These are phyloP conservation scores for Oryzias melastigma DNA, from an alignment of 2,113 vertebrate species.

Conservation along the genomic window DNA sequence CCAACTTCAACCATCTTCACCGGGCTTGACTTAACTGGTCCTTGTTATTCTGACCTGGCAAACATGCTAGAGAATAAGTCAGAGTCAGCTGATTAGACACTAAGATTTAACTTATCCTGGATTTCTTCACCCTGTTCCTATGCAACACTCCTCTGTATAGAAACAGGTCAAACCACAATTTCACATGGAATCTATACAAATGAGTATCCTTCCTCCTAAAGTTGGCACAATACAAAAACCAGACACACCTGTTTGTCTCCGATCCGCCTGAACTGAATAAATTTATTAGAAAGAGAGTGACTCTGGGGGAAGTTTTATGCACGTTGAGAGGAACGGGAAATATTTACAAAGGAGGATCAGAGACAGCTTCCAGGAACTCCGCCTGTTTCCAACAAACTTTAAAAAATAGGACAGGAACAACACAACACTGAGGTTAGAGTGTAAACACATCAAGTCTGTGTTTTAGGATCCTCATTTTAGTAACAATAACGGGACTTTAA, in stretches of 20 bases:
- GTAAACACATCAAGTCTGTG: slow-evolving; percentile 6
- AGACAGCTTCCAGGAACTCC: slow-evolving; percentile 25
- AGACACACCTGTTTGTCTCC: slow-evolving; percentile 10
- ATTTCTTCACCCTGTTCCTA: too few relatives aligned
- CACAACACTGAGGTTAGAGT: slow-evolving; percentile 1
- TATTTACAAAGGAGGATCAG: slow-evolving; percentile 6
- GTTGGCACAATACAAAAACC: not conserved
- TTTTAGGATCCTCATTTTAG: not conserved
- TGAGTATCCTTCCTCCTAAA: slow-evolving; percentile 1
- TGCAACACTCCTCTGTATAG: too few relatives aligned
- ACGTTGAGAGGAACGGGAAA: slow-evolving; percentile 20
- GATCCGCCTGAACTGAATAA: slow-evolving; percentile 18
- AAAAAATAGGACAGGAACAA: slow-evolving; percentile 12
- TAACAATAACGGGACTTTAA: not conserved
- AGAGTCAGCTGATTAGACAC: too few relatives aligned
- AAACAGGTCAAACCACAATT: too few relatives aligned
- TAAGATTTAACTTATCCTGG: too few relatives aligned
- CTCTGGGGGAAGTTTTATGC: slow-evolving; percentile 15
- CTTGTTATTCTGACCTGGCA: too few relatives aligned
- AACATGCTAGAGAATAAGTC: too few relatives aligned
- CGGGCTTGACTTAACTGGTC: too few relatives aligned
- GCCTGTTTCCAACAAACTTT: slow-evolving; percentile 20
- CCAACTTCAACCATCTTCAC: too few relatives aligned
- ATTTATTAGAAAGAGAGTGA: slow-evolving; percentile 17
- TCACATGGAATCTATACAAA: too few relatives aligned